Percentiles rank a stretch among this genome's conserved stretches.
phyloP scores from a whole-genome alignment of 2,113 vertebrate genomes.

The Poeciliopsis retropinna region DNA sequence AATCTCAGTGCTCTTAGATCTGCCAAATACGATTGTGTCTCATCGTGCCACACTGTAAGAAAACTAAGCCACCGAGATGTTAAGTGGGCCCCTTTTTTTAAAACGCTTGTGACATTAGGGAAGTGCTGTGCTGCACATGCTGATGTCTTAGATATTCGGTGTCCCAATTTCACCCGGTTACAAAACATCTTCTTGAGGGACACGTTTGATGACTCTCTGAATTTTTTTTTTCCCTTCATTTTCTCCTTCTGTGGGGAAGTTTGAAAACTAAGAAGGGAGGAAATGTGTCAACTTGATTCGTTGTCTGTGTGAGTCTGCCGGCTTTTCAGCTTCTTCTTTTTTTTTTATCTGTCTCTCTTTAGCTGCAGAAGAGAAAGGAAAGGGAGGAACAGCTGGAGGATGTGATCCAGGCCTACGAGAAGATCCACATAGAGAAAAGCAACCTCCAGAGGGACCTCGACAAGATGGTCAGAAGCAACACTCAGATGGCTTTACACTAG shows the following conservation, averaged over 20 bases:
- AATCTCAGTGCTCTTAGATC: slow-evolving; percentile 5
- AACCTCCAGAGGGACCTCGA: slow-evolving; percentile 93
- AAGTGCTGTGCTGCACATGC: background rate
- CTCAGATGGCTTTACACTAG: background rate
- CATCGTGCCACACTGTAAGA: slow-evolving; percentile 10
- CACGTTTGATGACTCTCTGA: slow-evolving; percentile 36
- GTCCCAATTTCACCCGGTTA: slow-evolving; percentile 48
- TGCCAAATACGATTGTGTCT: slow-evolving; percentile 26
- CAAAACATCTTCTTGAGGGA: slow-evolving; percentile 38
- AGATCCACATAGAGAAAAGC: slow-evolving; percentile 95
- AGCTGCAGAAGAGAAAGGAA: slow-evolving; percentile 96
- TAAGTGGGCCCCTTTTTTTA: background rate
- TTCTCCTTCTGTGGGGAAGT: slow-evolving; percentile 20
- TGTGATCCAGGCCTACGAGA: slow-evolving; percentile 97
- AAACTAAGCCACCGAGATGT: slow-evolving; percentile 13
- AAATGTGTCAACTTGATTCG: slow-evolving; percentile 13
- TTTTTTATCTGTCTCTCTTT: slow-evolving; percentile 17
- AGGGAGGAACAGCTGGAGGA: slow-evolving; percentile 95
- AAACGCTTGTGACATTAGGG: background rate
- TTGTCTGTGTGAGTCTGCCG: background rate
- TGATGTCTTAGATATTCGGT: slow-evolving; percentile 24
- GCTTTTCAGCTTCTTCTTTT: background rate
- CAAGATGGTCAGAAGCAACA: slow-evolving; percentile 86
- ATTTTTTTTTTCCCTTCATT: slow-evolving; percentile 2
- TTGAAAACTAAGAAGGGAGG: slow-evolving; percentile 21